Conservation (phyloP, 2,113 vertebrate species). For the Ranitomeya variabilis region DNA sequence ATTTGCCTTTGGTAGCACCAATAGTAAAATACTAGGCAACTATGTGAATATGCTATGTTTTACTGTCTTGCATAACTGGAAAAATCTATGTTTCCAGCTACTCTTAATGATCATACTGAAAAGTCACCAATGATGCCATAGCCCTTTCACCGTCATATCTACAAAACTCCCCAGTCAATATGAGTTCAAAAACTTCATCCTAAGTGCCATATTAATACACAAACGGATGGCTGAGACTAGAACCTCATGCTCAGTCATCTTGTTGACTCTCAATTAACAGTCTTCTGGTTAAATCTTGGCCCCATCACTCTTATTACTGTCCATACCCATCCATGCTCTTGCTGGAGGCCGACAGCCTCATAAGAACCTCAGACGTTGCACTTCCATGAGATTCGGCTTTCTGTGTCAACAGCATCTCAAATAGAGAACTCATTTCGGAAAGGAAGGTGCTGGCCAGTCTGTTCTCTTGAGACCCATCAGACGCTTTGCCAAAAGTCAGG, state of each 20-base stretch:
- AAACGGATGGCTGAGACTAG: background rate
- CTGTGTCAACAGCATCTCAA: slow-evolving; percentile 90
- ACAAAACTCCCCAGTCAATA: background rate
- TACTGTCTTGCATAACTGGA: background rate
- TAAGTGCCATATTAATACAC: slow-evolving; percentile 14
- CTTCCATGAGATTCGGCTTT: slow-evolving; percentile 75
- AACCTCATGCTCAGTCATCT: background rate
- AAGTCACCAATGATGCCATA: background rate
- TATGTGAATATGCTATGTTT: background rate
- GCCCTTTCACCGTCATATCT: background rate
- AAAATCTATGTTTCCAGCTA: background rate
- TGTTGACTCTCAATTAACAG: background rate
- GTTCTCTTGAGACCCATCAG: slow-evolving; percentile 46
- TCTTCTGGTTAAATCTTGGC: background rate
- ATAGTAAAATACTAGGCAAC: too few species aligned
- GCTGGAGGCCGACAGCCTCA: slow-evolving; percentile 82
- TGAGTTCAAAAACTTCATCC: background rate
- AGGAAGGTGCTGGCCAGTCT: slow-evolving; percentile 82
- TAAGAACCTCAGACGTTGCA: slow-evolving; percentile 77
- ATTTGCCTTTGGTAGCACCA: slow-evolving; percentile 13
- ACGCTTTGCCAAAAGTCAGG: slow-evolving; percentile 87
- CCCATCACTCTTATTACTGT: slow-evolving; percentile 61
- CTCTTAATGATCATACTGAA: background rate
- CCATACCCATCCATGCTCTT: slow-evolving; percentile 76
- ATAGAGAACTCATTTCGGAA: slow-evolving; percentile 90